Evolutionary conservation across 1,140 invertebrate genomes (phyloP), one percentile per base, ranked within the genome.

Genomic region (Drosophila prosaltans): DNA sequence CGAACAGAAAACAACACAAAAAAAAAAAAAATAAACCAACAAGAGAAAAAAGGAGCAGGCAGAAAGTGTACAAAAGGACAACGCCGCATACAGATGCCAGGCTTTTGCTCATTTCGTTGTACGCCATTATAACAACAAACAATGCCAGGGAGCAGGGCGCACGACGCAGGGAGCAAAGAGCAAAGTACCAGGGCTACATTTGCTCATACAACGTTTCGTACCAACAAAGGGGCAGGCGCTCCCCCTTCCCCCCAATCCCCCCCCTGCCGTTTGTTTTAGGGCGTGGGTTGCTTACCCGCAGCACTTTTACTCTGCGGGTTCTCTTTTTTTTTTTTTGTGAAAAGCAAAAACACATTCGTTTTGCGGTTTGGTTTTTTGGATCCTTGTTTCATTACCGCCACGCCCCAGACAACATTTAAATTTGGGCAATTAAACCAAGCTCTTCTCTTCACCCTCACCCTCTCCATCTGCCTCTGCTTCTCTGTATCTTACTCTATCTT

Each of bases 61-160:
- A 71, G 69, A 71, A 78, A 88, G 85, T 75, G 79, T 79, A 88
- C 83, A 88, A 88, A 88, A 88, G 85, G 84, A 90, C 80, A 69
- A 77, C 74, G 66, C 57, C 61, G 65, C 70, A 67, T 81, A 81
- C 85, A 88, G 84, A 88, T 88, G 85, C 84, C 78, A 81, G 84
- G 84, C 89, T 89, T 86, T 86, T 74, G 82, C 68, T 79, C 72
- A 40, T 69, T 62, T 64, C 59, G 65, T 68, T 64, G 63, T 81
- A 72, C 80, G 84, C 83, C 83, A 89, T 88, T 88, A 88, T 78
- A 86, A 80, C 83, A 88, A 88, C 83, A 86, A 86, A 86, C 83
- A 86, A 86, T 88, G 45, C 54, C 3, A 54, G n/a, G 61, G 72
- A 41, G 21, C 61, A 41, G 69, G 57, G 70, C 32, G 6, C 28